These are phyloP conservation scores for Megastigmus dorsalis DNA, from an alignment of 2,888 invertebrate genomes.

Conservation along the genomic window DNA sequence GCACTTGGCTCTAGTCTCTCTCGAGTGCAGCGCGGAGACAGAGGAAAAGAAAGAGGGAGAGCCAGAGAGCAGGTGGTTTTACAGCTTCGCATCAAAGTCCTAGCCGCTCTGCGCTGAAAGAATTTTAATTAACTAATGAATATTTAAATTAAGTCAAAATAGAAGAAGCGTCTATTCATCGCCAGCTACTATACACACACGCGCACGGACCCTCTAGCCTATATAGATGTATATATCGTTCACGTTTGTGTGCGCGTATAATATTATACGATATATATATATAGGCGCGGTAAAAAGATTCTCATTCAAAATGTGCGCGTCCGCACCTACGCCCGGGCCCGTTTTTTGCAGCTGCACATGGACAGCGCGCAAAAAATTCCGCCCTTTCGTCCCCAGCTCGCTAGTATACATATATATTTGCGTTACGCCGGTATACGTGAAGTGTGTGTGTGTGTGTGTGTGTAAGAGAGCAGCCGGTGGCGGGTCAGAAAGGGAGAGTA, in stretches of 20 bases:
- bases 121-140: conserved; percentile 53
- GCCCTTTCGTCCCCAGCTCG: too few species aligned
- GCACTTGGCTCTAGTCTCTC: too few species aligned
- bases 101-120: conserved; percentile 30
- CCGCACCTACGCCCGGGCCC: too few species aligned
- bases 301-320: too few species aligned
- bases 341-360: too few species aligned
- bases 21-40: conserved; percentile 2
- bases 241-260: background rate
- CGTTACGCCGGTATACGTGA: background rate
- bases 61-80: conserved; percentile 38
- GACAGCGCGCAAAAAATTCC: too few species aligned
- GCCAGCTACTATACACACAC: background rate
- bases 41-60: background rate
- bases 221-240: too few species aligned
- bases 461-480: too few species aligned
- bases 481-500: too few species aligned
- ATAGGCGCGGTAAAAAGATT: too few species aligned
- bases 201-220: too few species aligned
- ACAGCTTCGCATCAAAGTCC: conserved; percentile 43
- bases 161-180: conserved; percentile 22
- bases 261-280: background rate
- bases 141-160: conserved; percentile 53
- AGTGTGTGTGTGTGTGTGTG: background rate
- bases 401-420: background rate